A percentile compares a stretch with the other conserved stretches of the same genome.
Evolutionary conservation across 2,113 vertebrate genomes (phyloP).

Genomic region (Lasiurus borealis): DNA sequence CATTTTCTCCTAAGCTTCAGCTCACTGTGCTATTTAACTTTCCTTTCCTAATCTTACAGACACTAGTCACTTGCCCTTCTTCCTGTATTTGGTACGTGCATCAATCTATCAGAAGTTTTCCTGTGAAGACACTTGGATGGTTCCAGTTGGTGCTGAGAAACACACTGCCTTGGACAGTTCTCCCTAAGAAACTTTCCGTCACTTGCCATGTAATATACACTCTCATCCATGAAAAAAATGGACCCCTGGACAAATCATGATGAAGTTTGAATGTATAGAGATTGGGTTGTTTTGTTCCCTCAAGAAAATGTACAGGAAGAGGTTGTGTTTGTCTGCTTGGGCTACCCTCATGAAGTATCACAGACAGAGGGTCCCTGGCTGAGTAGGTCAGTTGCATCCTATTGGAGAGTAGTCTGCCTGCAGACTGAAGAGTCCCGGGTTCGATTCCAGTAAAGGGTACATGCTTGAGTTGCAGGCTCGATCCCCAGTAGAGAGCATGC

Average conservation of each 20-base stretch:
- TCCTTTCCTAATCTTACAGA: constrained; percentile 48
- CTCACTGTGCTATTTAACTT: constrained; percentile 75
- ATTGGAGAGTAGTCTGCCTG: too few relatives aligned
- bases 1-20: constrained; percentile 63
- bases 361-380: background rate
- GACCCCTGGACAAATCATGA: background rate
- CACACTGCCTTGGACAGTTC: background rate
- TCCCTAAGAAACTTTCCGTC: background rate
- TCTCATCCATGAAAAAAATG: background rate
- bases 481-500: too few relatives aligned
- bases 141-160: background rate
- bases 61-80: constrained; percentile 35
- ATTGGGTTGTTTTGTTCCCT: background rate
- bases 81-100: background rate
- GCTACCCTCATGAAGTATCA: background rate
- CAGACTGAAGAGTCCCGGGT: too few relatives aligned
- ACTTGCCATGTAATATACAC: background rate
- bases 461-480: too few relatives aligned
- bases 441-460: too few relatives aligned
- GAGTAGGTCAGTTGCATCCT: too few relatives aligned
- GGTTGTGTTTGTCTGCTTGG: background rate
- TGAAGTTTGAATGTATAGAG: background rate
- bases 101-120: background rate
- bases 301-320: background rate
- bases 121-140: background rate